Percentiles rank a stretch among this genome's conserved stretches.
Conservation (phyloP, 2,888 invertebrate species). For the Agapetus fuscipes region DNA sequence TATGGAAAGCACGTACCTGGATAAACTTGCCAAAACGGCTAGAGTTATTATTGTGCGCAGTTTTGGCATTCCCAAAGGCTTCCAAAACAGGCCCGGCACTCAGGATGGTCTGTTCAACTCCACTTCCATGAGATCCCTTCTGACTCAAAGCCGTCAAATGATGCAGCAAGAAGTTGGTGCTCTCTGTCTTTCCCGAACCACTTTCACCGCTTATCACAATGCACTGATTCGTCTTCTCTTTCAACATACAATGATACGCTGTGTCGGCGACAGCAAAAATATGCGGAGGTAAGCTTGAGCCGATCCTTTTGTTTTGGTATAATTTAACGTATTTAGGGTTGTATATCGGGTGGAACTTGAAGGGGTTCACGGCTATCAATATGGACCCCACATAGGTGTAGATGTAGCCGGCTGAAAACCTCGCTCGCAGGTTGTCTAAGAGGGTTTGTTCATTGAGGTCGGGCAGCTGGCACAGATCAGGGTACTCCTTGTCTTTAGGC, state of each 20-base stretch:
- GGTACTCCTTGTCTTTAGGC: slow-evolving; percentile 88
- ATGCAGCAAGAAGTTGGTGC: slow-evolving; percentile 90
- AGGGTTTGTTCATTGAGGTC: slow-evolving; percentile 91
- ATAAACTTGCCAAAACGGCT: slow-evolving; percentile 97
- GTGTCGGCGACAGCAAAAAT: slow-evolving; percentile 95
- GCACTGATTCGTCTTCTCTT: slow-evolving; percentile 79
- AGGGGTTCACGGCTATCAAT: slow-evolving; percentile 88
- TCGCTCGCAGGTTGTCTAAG: slow-evolving; percentile 77
- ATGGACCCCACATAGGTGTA: slow-evolving; percentile 96
- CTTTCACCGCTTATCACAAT: slow-evolving; percentile 94
- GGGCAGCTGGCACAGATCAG: slow-evolving; percentile 90
- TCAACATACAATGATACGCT: slow-evolving; percentile 90
- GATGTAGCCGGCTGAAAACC: slow-evolving; percentile 87
- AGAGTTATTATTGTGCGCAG: slow-evolving; percentile 94
- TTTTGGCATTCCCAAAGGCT: slow-evolving; percentile 98
- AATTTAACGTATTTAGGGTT: slow-evolving; percentile 95
- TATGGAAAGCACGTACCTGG: too few species aligned
- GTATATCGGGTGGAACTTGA: slow-evolving; percentile 94
- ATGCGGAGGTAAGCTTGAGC: slow-evolving; percentile 89
- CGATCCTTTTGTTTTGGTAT: slow-evolving; percentile 86
- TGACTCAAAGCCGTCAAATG: slow-evolving; percentile 92
- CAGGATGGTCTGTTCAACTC: slow-evolving; percentile 93
- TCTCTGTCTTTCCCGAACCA: slow-evolving; percentile 95
- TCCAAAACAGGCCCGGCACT: slow-evolving; percentile 94
- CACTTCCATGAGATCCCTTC: slow-evolving; percentile 87